phyloP scores from a whole-genome alignment of 2,113 vertebrate genomes.

The Prionailurus viverrinus region DNA sequence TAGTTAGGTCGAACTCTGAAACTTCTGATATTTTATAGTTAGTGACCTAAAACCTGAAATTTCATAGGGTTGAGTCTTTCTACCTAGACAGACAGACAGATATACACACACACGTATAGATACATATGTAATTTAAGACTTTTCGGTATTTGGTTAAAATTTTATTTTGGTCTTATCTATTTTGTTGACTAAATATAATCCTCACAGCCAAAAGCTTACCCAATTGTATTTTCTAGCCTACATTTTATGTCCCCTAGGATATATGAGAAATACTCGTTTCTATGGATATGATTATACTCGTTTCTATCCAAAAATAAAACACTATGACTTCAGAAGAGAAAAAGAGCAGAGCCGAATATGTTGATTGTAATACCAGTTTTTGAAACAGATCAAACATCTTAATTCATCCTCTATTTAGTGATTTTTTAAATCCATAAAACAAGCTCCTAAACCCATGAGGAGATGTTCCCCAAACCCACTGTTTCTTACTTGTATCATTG shows the following conservation, averaged over 20 bases:
- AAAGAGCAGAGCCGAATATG: not conserved
- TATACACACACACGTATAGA: not conserved
- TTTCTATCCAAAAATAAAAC: slow-evolving; percentile 24
- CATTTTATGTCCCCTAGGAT: not conserved
- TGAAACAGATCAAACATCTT: not conserved
- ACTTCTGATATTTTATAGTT: not conserved
- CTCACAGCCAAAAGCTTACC: not conserved
- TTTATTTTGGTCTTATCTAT: not conserved
- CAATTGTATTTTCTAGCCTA: not conserved
- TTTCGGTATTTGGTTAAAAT: not conserved
- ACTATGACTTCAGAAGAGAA: not conserved
- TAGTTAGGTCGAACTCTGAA: not conserved
- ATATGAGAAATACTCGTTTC: not conserved
- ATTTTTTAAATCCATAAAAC: not conserved
- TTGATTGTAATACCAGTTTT: not conserved
- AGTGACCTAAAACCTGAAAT: not conserved
- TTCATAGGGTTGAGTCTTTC: not conserved
- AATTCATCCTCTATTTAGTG: not conserved
- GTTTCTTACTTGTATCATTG: not conserved
- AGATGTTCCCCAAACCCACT: not conserved
- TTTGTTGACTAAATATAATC: not conserved
- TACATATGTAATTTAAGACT: not conserved
- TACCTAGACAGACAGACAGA: not conserved
- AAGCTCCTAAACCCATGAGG: not conserved
- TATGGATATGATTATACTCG: not conserved